Percentiles rank a stretch among this genome's conserved stretches.
These are phyloP conservation scores for Chelmon rostratus DNA, from an alignment of 2,797 vertebrate genomes.

Conservation along the genomic window DNA sequence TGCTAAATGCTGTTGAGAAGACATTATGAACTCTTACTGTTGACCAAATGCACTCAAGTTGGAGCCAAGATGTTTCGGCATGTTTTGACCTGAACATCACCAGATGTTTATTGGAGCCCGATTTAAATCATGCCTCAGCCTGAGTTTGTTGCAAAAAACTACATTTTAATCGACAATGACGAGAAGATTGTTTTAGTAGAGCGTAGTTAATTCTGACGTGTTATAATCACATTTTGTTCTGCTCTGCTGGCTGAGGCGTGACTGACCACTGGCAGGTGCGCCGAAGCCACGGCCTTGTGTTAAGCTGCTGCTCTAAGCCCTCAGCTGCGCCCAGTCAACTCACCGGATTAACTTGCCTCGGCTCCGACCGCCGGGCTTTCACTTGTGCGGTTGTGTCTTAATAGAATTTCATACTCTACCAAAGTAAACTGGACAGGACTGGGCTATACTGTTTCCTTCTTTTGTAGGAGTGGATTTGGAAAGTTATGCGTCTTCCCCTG, in stretches of 20 bases:
- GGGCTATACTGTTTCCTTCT: slow-evolving; percentile 26
- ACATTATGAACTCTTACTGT: background rate
- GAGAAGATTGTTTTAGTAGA: background rate
- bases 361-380: slow-evolving; percentile 45
- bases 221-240: slow-evolving; percentile 30
- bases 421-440: slow-evolving; percentile 21
- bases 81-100: background rate
- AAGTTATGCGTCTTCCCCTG: slow-evolving; percentile 15
- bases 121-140: too few species aligned
- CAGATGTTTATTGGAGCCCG: background rate
- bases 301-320: slow-evolving; percentile 65
- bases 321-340: slow-evolving; percentile 61
- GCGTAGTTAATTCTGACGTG: slow-evolving; percentile 19
- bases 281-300: slow-evolving; percentile 57
- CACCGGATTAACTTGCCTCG: slow-evolving; percentile 64
- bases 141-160: background rate
- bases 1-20: background rate
- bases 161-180: background rate
- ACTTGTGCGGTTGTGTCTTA: slow-evolving; percentile 52
- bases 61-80: background rate
- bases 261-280: slow-evolving; percentile 69
- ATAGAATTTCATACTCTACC: slow-evolving; percentile 58
- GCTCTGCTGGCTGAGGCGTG: slow-evolving; percentile 29
- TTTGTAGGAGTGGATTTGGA: slow-evolving; percentile 29
- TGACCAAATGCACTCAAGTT: background rate